Conservation (phyloP, 2,888 invertebrate genomes). For the Tetragnatha montana region DNA sequence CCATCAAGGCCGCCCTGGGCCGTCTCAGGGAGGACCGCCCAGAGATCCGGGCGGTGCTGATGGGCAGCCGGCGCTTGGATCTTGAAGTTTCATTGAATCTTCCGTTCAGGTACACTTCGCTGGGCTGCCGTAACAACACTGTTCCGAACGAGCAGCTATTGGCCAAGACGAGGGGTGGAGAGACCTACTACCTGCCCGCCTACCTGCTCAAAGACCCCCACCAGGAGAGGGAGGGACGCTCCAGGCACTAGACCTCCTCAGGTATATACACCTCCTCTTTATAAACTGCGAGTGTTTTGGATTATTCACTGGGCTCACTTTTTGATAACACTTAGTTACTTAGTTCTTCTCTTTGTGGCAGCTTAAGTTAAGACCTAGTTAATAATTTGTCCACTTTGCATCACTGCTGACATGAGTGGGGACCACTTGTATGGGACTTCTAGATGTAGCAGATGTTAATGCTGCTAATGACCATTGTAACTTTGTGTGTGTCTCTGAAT, state of each 20-base stretch:
- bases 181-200: conserved; percentile 83
- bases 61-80: conserved; percentile 94
- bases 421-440: too few relatives aligned
- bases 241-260: too few relatives aligned
- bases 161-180: conserved; percentile 78
- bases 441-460: too few relatives aligned
- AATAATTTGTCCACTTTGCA: too few relatives aligned
- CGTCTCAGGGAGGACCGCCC: conserved; percentile 80
- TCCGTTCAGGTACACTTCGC: conserved; percentile 85
- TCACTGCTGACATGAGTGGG: too few relatives aligned
- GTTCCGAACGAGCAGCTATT: conserved; percentile 85
- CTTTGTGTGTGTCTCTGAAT: too few relatives aligned
- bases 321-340: neutral
- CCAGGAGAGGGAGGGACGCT: conserved; percentile 81
- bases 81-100: conserved; percentile 78
- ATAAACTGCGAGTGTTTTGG: neutral
- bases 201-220: conserved; percentile 82
- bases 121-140: conserved; percentile 89
- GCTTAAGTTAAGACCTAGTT: too few relatives aligned
- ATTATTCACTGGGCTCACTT: neutral
- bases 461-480: too few relatives aligned
- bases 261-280: too few relatives aligned
- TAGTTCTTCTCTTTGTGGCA: neutral
- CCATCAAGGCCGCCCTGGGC: conserved; percentile 84
- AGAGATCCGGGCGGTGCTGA: conserved; percentile 87